A percentile compares a stretch with the other conserved stretches of the same genome.
Conservation (phyloP, 2,888 invertebrate species). For the Nasonovia ribisnigri region DNA sequence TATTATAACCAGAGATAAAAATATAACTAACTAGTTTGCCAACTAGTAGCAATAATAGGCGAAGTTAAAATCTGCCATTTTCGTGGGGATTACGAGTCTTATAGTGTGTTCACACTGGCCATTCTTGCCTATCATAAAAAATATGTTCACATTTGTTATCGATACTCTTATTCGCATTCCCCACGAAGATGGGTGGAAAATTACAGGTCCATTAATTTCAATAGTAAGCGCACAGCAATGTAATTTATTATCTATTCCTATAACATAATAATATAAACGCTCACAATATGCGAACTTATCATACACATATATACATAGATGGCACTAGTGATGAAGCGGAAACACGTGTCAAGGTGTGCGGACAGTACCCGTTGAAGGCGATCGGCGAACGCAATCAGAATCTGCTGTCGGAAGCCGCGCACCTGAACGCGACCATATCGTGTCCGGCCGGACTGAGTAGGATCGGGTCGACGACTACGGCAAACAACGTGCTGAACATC, state of each 20-base stretch:
- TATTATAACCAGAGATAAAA: no score
- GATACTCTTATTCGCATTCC: neutral
- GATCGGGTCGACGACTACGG: neutral
- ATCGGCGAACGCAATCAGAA: neutral
- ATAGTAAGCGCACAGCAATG: neutral
- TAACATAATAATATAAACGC: neutral
- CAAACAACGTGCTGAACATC: constrained; percentile 36
- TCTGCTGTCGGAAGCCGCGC: constrained; percentile 9
- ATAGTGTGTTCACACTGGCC: neutral
- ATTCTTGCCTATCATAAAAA: neutral
- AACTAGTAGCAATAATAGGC: no score
- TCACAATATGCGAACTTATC: neutral
- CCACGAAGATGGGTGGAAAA: neutral
- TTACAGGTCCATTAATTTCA: neutral
- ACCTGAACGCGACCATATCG: constrained; percentile 21
- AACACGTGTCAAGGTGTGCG: neutral
- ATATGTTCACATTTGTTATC: neutral
- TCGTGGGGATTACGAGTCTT: no score
- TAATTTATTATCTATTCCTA: neutral
- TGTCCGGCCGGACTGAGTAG: neutral
- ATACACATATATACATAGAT: neutral
- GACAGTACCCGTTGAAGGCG: constrained; percentile 47
- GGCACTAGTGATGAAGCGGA: neutral
- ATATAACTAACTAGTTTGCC: no score
- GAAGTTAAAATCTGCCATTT: no score